Evolutionary conservation across 2,797 vertebrate genomes (phyloP).

Genomic region (Pangasius larnaudii): DNA sequence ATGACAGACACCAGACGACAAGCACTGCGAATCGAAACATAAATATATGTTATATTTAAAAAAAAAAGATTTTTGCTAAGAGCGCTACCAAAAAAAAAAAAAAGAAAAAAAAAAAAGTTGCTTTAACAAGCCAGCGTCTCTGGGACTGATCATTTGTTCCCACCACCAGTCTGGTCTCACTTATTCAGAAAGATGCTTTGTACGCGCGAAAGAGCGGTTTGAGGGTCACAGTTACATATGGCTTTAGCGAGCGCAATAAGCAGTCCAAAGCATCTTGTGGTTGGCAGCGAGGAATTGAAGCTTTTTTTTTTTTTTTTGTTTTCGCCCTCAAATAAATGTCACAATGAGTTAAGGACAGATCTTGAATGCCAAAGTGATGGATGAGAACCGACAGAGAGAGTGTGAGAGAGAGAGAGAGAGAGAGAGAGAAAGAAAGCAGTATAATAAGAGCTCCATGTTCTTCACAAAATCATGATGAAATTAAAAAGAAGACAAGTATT

Average conservation of each 20-base stretch:
- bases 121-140: slow-evolving; percentile 23
- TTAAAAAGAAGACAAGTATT: slow-evolving; percentile 19
- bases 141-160: slow-evolving; percentile 33
- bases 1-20: slow-evolving; percentile 42
- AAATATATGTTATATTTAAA: slow-evolving; percentile 1
- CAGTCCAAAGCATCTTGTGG: slow-evolving; percentile 32
- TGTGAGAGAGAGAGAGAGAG: background rate
- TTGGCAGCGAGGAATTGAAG: slow-evolving; percentile 34
- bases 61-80: slow-evolving; percentile 20
- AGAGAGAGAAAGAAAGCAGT: background rate
- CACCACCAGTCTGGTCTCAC: slow-evolving; percentile 48
- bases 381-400: slow-evolving; percentile 25
- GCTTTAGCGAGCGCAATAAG: slow-evolving; percentile 48
- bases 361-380: slow-evolving; percentile 31
- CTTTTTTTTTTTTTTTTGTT: background rate
- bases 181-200: slow-evolving; percentile 48
- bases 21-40: slow-evolving; percentile 32
- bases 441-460: slow-evolving; percentile 43
- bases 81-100: background rate
- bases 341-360: slow-evolving; percentile 50
- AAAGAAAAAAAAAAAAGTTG: slow-evolving; percentile 31
- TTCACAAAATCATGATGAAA: slow-evolving; percentile 10
- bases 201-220: slow-evolving; percentile 19
- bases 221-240: slow-evolving; percentile 46
- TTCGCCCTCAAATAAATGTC: slow-evolving; percentile 36